phyloP scores from a whole-genome alignment of 1,140 invertebrate genomes.

The Tachypleus tridentatus region DNA sequence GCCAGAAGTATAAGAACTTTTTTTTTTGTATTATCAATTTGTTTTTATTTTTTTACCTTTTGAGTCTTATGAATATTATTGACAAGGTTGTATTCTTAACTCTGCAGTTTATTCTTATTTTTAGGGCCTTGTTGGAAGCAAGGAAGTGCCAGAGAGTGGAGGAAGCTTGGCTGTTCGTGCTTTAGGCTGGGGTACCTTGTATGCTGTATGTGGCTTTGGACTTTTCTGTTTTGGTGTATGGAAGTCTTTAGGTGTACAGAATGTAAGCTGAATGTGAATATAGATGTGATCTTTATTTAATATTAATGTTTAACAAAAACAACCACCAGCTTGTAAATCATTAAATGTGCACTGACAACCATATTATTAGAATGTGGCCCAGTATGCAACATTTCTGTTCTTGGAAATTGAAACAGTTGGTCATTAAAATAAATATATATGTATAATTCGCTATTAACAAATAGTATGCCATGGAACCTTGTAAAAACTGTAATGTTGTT shows the following conservation, averaged over 20 bases:
- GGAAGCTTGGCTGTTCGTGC: constrained; percentile 64
- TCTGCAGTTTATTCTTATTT: neutral
- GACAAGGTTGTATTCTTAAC: too few species aligned
- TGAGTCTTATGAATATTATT: too few species aligned
- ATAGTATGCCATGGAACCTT: too few species aligned
- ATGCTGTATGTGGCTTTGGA: constrained; percentile 67
- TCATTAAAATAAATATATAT: neutral
- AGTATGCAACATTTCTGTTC: neutral
- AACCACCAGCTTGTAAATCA: neutral
- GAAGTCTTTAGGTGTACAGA: constrained; percentile 72
- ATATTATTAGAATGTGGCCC: neutral
- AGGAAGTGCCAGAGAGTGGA: constrained; percentile 58
- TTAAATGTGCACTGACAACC: neutral
- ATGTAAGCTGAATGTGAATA: constrained; percentile 34
- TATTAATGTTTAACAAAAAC: neutral
- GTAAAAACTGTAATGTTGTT: too few species aligned
- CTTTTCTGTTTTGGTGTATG: constrained; percentile 69
- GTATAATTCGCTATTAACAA: neutral
- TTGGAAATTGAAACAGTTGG: neutral
- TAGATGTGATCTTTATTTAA: neutral
- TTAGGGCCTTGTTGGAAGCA: constrained; percentile 31
- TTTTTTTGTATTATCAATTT: too few species aligned
- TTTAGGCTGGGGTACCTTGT: constrained; percentile 71
- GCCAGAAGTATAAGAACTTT: too few species aligned
- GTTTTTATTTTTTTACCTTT: too few species aligned